These are phyloP conservation scores for Blastobasis lacticolella DNA, from an alignment of 2,888 invertebrate species.

Conservation along the genomic window DNA sequence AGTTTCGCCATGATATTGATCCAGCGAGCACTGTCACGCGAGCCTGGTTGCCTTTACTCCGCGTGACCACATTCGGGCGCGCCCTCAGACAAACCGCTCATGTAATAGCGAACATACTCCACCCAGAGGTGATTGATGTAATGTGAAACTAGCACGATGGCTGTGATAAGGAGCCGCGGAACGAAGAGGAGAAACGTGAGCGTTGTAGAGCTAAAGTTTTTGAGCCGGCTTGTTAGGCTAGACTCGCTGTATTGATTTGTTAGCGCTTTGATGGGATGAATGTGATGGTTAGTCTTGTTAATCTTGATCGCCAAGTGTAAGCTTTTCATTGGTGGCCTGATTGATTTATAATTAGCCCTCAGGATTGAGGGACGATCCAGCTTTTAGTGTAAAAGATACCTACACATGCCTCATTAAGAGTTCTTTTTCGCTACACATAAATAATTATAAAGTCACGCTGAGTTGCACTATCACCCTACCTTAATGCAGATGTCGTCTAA, in stretches of 20 bases:
- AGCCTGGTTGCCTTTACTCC: conserved; percentile 7
- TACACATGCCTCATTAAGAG: too few relatives aligned
- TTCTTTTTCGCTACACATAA: too few relatives aligned
- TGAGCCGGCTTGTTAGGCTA: too few relatives aligned
- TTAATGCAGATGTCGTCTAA: too few relatives aligned
- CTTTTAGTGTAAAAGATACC: neutral
- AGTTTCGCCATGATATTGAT: conserved; percentile 40
- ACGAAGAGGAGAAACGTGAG: conserved; percentile 21
- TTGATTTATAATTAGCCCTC: neutral
- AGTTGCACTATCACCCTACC: too few relatives aligned
- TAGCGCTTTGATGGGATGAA: too few relatives aligned
- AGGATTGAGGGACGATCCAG: neutral
- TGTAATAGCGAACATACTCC: conserved; percentile 2
- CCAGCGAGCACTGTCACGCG: conserved; percentile 22
- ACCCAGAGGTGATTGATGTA: neutral
- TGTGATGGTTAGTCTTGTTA: too few relatives aligned
- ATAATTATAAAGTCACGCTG: too few relatives aligned
- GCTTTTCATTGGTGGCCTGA: conserved; percentile 11
- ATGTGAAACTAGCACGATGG: conserved; percentile 18
- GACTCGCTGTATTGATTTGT: too few relatives aligned
- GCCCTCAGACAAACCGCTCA: conserved; percentile 6
- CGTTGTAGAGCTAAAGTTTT: too few relatives aligned
- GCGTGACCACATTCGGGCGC: conserved; percentile 12
- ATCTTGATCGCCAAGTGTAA: too few relatives aligned
- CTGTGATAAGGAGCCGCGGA: conserved; percentile 24